Evolutionary conservation across 2,888 invertebrate genomes (phyloP).

Genomic region (Allolobophora icterica): DNA sequence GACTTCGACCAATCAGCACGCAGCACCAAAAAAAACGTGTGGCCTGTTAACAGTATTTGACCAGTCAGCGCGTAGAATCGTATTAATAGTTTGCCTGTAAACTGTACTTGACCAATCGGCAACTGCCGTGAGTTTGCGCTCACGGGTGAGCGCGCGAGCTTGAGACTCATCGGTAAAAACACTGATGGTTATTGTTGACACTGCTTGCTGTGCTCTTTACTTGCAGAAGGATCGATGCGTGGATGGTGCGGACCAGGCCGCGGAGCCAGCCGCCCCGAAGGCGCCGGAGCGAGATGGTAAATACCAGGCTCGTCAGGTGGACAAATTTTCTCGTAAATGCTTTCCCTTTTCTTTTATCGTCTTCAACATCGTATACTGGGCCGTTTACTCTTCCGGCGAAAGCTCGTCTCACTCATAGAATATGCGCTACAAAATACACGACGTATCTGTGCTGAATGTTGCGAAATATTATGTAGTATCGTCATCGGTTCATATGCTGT

Average conservation of each 20-base stretch:
- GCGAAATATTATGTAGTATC: not conserved
- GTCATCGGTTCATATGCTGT: not conserved
- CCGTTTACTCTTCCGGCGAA: slow-evolving; percentile 20
- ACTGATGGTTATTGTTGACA: not conserved
- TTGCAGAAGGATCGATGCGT: slow-evolving; percentile 21
- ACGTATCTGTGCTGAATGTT: not conserved
- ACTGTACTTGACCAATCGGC: not conserved
- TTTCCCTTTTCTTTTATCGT: slow-evolving; percentile 48
- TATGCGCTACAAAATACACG: not conserved
- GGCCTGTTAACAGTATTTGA: not conserved
- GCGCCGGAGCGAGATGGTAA: slow-evolving; percentile 43
- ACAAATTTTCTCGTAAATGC: slow-evolving; percentile 49
- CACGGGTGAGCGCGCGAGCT: not conserved
- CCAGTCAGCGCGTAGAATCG: not conserved
- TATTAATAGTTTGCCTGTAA: not conserved
- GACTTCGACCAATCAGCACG: no score
- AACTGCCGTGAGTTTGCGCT: not conserved
- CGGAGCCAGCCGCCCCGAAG: not conserved
- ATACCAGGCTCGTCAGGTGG: slow-evolving; percentile 45
- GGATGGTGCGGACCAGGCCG: not conserved
- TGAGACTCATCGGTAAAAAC: not conserved
- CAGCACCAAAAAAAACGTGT: no score
- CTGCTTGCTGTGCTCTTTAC: not conserved
- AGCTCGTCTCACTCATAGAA: not conserved
- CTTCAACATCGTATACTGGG: slow-evolving; percentile 50